Conservation (phyloP, 2,797 vertebrate genomes). For the Bovichtus diacanthus region DNA sequence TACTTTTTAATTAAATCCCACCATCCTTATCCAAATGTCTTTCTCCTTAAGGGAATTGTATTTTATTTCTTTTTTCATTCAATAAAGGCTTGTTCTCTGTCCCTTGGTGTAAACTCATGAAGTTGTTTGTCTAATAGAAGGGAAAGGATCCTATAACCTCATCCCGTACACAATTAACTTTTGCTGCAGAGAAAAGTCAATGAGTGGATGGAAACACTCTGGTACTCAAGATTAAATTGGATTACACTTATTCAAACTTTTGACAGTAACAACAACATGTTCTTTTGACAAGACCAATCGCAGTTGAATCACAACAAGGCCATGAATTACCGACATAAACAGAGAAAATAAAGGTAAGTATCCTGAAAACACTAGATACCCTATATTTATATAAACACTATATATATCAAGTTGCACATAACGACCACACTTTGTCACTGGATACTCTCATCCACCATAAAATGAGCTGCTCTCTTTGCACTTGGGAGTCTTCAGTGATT, state of each 20-base stretch:
- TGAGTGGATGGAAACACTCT: not conserved
- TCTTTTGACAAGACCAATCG: not conserved
- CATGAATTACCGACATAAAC: not conserved
- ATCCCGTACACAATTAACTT: conserved; percentile 2
- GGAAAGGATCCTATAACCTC: conserved; percentile 4
- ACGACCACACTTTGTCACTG: not conserved
- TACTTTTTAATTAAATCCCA: conserved; percentile 47
- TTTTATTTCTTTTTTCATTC: conserved; percentile 16
- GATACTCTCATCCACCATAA: conserved; percentile 2
- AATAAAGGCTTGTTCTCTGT: conserved; percentile 17
- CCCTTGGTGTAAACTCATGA: conserved; percentile 13
- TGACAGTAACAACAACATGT: not conserved
- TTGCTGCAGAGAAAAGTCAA: not conserved
- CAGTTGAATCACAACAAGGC: not conserved
- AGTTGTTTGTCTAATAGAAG: conserved; percentile 19
- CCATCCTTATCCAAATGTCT: conserved; percentile 25
- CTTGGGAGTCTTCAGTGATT: conserved; percentile 20
- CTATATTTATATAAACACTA: not conserved
- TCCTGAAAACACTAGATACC: not conserved
- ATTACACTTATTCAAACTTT: not conserved
- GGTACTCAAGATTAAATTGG: not conserved
- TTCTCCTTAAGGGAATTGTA: conserved; percentile 13
- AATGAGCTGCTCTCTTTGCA: not conserved
- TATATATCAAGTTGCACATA: conserved; percentile 4
- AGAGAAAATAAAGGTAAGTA: not conserved